Conservation (phyloP, 2,888 invertebrate genomes). For the Pammene aurita region DNA sequence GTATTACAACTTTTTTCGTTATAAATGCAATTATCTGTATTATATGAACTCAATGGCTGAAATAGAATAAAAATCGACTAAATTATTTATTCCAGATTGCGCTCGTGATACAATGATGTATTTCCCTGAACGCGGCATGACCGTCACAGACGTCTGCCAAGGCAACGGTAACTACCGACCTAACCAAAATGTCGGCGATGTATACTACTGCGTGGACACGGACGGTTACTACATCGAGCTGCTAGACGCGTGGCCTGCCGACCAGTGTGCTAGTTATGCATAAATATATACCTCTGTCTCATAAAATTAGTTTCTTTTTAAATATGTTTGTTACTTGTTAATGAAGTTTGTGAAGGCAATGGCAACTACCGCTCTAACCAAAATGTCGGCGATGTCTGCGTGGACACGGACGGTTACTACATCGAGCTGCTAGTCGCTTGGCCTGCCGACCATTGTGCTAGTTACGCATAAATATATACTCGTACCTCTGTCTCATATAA, state of each 20-base stretch:
- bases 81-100: too few species aligned
- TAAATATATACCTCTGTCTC: not conserved
- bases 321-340: too few species aligned
- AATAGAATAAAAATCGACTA: too few species aligned
- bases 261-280: slow-evolving; percentile 35
- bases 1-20: too few species aligned
- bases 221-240: slow-evolving; percentile 77
- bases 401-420: slow-evolving; percentile 84
- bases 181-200: slow-evolving; percentile 45
- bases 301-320: too few species aligned
- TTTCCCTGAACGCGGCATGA: slow-evolving; percentile 77
- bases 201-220: slow-evolving; percentile 83
- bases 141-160: slow-evolving; percentile 75
- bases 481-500: too few species aligned
- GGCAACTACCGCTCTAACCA: slow-evolving; percentile 84
- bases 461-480: slow-evolving; percentile 28
- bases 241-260: slow-evolving; percentile 28
- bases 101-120: slow-evolving; percentile 81
- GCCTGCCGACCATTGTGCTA: slow-evolving; percentile 35
- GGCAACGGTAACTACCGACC: slow-evolving; percentile 84
- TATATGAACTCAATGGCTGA: too few species aligned
- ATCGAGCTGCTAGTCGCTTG: slow-evolving; percentile 27
- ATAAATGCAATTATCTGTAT: too few species aligned
- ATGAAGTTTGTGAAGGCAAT: slow-evolving; percentile 5
- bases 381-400: slow-evolving; percentile 80